Evolutionary conservation across 1,140 invertebrate genomes (phyloP).

Genomic region (Babylonia areolata): DNA sequence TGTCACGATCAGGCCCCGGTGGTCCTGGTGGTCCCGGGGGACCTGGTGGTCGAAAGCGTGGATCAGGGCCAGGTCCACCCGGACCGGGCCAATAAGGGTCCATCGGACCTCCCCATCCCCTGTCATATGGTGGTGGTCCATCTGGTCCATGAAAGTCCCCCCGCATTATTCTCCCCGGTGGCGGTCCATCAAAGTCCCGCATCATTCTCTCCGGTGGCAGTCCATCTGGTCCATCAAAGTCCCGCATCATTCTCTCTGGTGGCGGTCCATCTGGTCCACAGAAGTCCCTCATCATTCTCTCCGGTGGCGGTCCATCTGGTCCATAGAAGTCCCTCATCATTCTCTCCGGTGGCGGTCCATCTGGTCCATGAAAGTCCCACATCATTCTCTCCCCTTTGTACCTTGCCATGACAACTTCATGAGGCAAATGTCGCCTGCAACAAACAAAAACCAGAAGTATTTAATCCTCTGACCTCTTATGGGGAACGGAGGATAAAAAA

Average conservation of each 20-base stretch:
- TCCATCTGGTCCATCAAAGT: not conserved
- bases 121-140: not conserved
- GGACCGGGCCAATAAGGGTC: not conserved
- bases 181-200: not conserved
- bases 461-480: too few species aligned
- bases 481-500: too few species aligned
- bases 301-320: not conserved
- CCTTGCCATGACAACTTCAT: conserved; percentile 24
- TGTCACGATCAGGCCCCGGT: not conserved
- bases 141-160: not conserved
- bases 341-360: not conserved
- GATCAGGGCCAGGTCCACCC: not conserved
- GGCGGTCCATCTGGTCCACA: not conserved
- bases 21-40: too few species aligned
- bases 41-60: not conserved
- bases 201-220: not conserved
- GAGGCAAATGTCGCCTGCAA: conserved; percentile 16
- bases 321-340: not conserved
- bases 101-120: not conserved
- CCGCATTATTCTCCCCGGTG: too few species aligned
- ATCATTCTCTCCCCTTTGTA: conserved; percentile 24
- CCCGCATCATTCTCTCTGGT: too few species aligned
- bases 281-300: too few species aligned
- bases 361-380: not conserved
- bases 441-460: too few species aligned